Conservation (phyloP, 23 tunicate genomes). For the Styela plicata region DNA sequence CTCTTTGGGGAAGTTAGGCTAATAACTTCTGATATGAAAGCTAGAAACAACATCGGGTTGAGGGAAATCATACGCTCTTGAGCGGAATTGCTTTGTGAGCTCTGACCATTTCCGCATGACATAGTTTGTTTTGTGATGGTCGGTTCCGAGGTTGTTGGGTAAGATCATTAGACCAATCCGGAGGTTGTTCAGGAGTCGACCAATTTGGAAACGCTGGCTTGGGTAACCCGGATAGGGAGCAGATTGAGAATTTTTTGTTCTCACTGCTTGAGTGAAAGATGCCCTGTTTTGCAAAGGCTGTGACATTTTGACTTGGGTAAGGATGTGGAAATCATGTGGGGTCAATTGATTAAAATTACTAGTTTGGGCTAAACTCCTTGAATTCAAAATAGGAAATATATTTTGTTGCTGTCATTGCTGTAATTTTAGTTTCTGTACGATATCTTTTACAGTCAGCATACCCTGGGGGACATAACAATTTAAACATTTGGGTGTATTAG, state of each 20-base stretch:
- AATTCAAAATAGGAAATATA: not conserved
- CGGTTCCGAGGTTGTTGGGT: not conserved
- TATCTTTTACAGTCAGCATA: not conserved
- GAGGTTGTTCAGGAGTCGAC: too few species aligned
- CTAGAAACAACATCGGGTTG: not conserved
- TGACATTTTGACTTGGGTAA: not conserved
- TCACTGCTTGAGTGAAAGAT: not conserved
- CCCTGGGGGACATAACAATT: not conserved
- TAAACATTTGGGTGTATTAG: not conserved
- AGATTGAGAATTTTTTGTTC: not conserved
- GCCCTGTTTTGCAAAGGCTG: not conserved
- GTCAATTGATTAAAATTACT: not conserved
- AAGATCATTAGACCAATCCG: not conserved
- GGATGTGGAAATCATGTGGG: not conserved
- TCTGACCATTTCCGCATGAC: not conserved
- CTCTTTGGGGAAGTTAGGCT: not conserved
- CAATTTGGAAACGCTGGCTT: not conserved
- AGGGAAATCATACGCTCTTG: not conserved
- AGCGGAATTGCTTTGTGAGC: not conserved
- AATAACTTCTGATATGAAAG: not conserved
- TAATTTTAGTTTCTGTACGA: not conserved
- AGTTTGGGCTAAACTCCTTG: not conserved
- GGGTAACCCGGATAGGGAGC: not conserved
- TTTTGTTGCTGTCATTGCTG: not conserved
- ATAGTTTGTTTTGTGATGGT: not conserved